Evolutionary conservation across 2,797 vertebrate genomes (phyloP).

Genomic region (Morus bassanus): DNA sequence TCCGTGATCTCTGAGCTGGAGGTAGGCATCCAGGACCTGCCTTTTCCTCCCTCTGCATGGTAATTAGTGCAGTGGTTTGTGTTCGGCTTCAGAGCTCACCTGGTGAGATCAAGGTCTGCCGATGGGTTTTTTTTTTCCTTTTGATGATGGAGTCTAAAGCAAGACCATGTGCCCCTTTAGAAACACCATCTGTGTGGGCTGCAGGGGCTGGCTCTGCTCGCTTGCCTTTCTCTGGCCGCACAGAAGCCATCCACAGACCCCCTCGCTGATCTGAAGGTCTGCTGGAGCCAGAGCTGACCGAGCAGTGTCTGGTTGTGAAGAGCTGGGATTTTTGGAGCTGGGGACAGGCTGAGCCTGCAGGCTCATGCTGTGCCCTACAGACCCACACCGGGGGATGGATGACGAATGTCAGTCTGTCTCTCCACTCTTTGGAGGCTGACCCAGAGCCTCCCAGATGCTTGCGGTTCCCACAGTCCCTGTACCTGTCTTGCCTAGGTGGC

Average conservation of each 20-base stretch:
- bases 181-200: not conserved
- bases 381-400: rapidly evolving
- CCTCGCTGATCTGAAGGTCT: not conserved
- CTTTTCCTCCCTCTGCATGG: not conserved
- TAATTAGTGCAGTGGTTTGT: not conserved
- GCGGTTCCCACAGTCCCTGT: not conserved
- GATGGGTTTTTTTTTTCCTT: not conserved
- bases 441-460: not conserved
- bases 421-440: not conserved
- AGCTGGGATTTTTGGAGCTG: not conserved
- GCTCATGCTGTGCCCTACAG: not conserved
- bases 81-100: not conserved
- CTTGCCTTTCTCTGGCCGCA: not conserved
- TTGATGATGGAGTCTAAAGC: not conserved
- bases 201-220: not conserved
- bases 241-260: not conserved
- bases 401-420: not conserved
- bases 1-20: not conserved
- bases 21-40: not conserved
- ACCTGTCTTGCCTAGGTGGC: not conserved
- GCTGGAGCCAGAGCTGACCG: not conserved
- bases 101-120: not conserved
- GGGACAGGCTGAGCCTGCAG: not conserved
- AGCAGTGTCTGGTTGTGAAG: not conserved
- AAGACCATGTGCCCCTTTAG: not conserved